These are phyloP conservation scores for Sus cebifrons DNA, from an alignment of 2,797 vertebrate species.

Conservation along the genomic window DNA sequence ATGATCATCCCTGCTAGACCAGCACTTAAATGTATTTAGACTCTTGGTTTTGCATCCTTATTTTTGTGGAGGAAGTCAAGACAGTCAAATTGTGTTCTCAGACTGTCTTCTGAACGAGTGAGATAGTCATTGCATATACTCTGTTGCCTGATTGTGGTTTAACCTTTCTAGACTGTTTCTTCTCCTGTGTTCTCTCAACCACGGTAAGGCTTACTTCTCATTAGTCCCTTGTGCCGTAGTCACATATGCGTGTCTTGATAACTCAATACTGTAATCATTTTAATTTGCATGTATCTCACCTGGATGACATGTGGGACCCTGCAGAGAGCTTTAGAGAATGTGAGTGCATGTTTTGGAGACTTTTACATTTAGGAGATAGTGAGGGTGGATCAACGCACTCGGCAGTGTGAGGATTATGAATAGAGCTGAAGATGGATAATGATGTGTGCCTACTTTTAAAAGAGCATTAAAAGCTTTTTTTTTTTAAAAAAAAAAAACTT, in stretches of 20 bases:
- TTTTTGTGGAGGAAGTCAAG: background rate
- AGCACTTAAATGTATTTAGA: background rate
- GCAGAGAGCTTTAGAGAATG: background rate
- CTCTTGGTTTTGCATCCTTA: background rate
- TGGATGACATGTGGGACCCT: background rate
- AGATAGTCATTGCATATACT: background rate
- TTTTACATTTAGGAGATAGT: background rate
- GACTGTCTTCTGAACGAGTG: background rate
- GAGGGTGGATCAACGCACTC: background rate
- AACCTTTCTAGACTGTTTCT: background rate
- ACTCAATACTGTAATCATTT: background rate
- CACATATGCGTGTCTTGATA: background rate
- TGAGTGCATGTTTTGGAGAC: background rate
- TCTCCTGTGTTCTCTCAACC: background rate
- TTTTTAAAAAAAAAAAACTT: background rate
- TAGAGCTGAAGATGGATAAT: background rate
- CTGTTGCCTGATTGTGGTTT: background rate
- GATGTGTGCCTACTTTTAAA: background rate
- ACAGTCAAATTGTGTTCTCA: background rate
- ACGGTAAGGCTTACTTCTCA: background rate
- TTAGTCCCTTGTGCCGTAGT: background rate
- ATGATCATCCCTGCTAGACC: background rate
- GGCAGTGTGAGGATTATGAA: background rate
- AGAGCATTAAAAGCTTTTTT: background rate
- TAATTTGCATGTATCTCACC: background rate